Conservation (phyloP, 1,140 invertebrate genomes). For the Sarcophaga peregrina region DNA sequence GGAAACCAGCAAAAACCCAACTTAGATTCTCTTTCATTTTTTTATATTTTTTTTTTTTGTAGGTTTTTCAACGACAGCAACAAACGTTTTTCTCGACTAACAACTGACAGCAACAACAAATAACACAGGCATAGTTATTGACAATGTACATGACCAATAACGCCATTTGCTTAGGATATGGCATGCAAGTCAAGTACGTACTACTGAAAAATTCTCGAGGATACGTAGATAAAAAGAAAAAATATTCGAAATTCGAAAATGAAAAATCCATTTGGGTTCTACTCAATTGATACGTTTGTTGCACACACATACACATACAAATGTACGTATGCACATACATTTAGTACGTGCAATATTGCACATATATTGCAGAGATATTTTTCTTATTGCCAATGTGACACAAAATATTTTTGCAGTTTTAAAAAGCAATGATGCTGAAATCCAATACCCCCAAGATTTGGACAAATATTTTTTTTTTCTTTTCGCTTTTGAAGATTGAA, state of each 20-base stretch:
- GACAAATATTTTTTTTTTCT: no score
- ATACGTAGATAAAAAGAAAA: neutral
- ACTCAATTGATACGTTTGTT: neutral
- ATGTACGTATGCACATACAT: no score
- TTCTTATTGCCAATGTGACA: neutral
- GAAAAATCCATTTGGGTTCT: neutral
- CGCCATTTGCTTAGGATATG: neutral
- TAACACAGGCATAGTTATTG: neutral
- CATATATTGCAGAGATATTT: neutral
- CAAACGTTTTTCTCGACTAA: neutral
- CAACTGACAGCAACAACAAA: conserved; percentile 1
- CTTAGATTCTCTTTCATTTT: no score
- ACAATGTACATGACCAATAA: conserved; percentile 24
- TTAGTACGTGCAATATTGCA: neutral
- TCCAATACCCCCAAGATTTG: conserved; percentile 20
- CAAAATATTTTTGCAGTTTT: neutral
- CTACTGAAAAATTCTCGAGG: neutral
- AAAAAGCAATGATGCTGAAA: neutral
- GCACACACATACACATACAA: no score
- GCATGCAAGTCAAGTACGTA: neutral
- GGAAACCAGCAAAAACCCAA: neutral
- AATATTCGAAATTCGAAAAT: neutral
- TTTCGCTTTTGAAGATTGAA: no score
- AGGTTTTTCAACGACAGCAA: neutral
- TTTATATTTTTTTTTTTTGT: neutral